Evolutionary conservation across 2,797 vertebrate genomes (phyloP), one percentile per base, ranked within the genome.

Genomic region (Cossypha niveicapilla): DNA sequence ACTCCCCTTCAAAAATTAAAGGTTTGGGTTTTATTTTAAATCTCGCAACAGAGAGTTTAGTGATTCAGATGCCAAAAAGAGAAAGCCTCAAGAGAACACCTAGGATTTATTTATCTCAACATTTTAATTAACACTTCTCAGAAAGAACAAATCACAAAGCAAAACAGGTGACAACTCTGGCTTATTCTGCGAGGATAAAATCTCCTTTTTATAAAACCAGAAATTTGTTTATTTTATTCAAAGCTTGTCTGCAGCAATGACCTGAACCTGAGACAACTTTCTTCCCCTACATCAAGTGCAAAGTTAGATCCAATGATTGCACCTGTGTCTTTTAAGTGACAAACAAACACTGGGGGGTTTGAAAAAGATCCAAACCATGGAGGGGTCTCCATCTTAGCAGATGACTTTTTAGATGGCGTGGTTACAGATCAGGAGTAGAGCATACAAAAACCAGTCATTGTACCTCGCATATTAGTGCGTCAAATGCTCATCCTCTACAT

Each of bases 111-210:
- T 92, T 96, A 45, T 81, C 65, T 91, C 35, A 86, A 60, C 10
- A 62, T 81, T 93, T 91, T 92, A 86, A 92, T 90, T 90, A 86
- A 75, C 18, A 23, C 10, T 80, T 23, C 21, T 75, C 32, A 78
- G 74, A 82, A 89, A 35, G 37, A 91, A 83, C 16, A 92, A 86
- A 80, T 65, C 76, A 70, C 58, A 86, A 44, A 90, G 30, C 30
- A 91, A 91, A 93, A 80, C 16, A 73, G 25, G 44, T 58, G 50
- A 91, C 28, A 92, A 84, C 8, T 37, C 6, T 39, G 19, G 3
- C 5, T 84, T 77, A 30, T 41, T 83, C 41, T 86, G 11, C 9
- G 62, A 68, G 18, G 54, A 87, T 35, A 83, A 58, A 81, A 72
- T 51, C 11, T 58, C 23, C 2, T 35, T 51, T 51, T 62, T 60